These are phyloP conservation scores for Laticauda laticaudata DNA, from an alignment of 2,113 vertebrate species.

Conservation along the genomic window DNA sequence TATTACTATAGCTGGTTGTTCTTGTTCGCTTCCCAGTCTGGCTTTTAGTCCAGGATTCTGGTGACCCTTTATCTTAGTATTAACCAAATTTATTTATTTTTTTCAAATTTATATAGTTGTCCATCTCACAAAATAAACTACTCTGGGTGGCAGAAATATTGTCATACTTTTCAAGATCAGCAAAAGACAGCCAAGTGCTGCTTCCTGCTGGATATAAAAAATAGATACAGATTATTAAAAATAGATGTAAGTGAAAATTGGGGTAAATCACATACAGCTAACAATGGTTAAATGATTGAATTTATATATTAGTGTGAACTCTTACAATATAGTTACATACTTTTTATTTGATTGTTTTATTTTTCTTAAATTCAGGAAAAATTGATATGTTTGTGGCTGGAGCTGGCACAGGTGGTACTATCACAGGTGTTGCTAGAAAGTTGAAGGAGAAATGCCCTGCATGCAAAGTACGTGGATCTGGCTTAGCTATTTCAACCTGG, in stretches of 20 bases:
- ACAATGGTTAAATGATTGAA: neutral
- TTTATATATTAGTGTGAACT: neutral
- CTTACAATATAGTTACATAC: neutral
- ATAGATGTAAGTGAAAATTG: neutral
- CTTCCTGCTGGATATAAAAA: neutral
- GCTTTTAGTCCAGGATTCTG: neutral
- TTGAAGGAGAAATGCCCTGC: conserved; percentile 92
- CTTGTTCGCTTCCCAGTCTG: neutral
- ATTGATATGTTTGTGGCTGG: conserved; percentile 92
- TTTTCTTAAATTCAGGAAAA: conserved; percentile 72
- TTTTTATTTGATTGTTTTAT: neutral
- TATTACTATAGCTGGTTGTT: neutral
- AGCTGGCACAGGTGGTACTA: conserved; percentile 91
- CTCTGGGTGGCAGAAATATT: neutral
- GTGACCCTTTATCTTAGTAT: neutral
- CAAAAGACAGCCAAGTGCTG: neutral
- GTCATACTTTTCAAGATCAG: neutral
- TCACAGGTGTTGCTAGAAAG: conserved; percentile 91
- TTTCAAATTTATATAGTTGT: neutral
- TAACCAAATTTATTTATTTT: neutral
- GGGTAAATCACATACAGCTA: neutral
- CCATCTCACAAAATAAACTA: neutral
- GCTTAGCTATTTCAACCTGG: neutral
- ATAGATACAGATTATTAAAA: neutral
- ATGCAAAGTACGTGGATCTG: conserved; percentile 76